These are phyloP conservation scores for Ecliptopera silaceata DNA, from an alignment of 2,888 invertebrate genomes.

Conservation along the genomic window DNA sequence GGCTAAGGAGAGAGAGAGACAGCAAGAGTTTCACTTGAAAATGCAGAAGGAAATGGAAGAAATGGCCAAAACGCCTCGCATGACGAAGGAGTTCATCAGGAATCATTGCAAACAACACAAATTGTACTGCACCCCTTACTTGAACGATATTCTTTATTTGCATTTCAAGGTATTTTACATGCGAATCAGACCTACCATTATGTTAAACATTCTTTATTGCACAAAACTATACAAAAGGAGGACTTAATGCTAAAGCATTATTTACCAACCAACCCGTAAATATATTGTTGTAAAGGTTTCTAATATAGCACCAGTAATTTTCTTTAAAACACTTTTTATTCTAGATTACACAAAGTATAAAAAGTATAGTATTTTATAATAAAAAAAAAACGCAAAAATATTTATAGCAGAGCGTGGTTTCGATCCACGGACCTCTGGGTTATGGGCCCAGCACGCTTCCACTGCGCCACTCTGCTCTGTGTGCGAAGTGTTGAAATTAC, in stretches of 20 bases:
- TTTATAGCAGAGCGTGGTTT: constrained; percentile 89
- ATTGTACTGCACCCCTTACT: constrained; percentile 92
- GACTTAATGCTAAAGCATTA: no score
- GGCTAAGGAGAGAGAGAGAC: constrained; percentile 54
- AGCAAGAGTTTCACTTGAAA: constrained; percentile 56
- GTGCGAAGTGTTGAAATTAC: neutral
- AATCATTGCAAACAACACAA: constrained; percentile 93
- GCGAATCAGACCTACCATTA: no score
- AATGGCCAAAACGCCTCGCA: constrained; percentile 71
- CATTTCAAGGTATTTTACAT: constrained; percentile 90
- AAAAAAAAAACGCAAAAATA: constrained; percentile 10
- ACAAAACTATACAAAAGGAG: no score
- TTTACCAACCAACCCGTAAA: no score
- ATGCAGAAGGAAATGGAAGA: constrained; percentile 69
- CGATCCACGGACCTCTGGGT: constrained; percentile 95
- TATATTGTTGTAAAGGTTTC: no score
- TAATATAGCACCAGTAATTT: no score
- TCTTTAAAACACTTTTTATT: no score
- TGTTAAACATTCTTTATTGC: no score
- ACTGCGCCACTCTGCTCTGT: constrained; percentile 88
- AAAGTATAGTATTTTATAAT: constrained; percentile 38
- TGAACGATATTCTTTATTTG: constrained; percentile 96
- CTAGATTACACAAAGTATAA: no score
- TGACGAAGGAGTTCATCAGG: constrained; percentile 91
- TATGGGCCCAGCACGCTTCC: constrained; percentile 93